Conservation (phyloP, 2,113 vertebrate genomes). For the Tretioscincus oriximinensis region DNA sequence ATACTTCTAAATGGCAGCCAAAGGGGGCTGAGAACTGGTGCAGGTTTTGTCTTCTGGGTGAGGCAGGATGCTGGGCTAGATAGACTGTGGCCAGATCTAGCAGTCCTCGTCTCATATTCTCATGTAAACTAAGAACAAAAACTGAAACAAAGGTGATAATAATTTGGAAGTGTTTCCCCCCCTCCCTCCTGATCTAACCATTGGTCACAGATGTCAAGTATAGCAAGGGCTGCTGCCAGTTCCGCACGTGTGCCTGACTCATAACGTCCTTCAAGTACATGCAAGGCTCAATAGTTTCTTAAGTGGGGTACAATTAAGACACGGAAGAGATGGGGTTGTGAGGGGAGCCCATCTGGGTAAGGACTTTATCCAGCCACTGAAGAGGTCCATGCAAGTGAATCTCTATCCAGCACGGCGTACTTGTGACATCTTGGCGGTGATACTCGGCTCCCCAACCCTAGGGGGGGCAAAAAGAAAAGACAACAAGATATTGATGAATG, state of each 20-base stretch:
- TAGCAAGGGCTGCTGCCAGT: conserved; percentile 83
- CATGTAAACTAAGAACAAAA: conserved; percentile 74
- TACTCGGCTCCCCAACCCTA: conserved; percentile 99
- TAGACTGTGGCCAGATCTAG: no score
- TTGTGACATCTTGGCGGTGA: conserved; percentile 98
- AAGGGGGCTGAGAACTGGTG: no score
- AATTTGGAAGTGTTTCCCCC: conserved; percentile 54
- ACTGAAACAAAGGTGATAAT: conserved; percentile 55
- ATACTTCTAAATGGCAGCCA: no score
- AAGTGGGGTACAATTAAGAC: conserved; percentile 79
- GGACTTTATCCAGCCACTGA: conserved; percentile 99
- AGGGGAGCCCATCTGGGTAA: conserved; percentile 98
- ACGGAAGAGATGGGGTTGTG: conserved; percentile 98
- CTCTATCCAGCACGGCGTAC: conserved; percentile 99
- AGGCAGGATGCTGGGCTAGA: no score
- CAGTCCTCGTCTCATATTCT: no score
- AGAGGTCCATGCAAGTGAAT: conserved; percentile 97
- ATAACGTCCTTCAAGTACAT: conserved; percentile 91
- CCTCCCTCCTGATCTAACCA: conserved; percentile 78
- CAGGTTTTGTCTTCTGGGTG: no score
- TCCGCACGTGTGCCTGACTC: conserved; percentile 80
- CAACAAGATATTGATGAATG: background rate
- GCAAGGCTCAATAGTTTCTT: conserved; percentile 76
- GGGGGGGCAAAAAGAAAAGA: background rate
- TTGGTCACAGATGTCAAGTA: conserved; percentile 97